Base-by-base conservation (phyloP, 2,888 invertebrate genomes). In the Lathronympha strigana region DNA sequence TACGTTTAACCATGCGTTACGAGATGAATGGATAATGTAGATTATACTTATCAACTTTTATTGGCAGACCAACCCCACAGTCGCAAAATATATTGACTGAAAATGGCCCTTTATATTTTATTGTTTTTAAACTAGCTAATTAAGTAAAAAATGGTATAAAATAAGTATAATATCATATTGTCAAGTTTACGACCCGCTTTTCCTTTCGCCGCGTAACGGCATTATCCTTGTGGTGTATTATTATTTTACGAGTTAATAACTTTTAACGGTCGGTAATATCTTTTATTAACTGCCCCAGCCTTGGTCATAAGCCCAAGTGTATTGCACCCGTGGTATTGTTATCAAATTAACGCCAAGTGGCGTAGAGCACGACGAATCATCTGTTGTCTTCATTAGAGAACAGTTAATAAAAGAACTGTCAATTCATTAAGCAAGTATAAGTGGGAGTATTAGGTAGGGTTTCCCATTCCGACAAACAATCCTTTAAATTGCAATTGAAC, bases 291-390 rank as follows among this genome's bases (percentile, higher is more conserved):
- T 13, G 5, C 36, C 38, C 36, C 23, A 38, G 21, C 43, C 43
- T 57, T 57, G 57, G 57, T 43, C 28, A n/a, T 0, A 8, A 49
- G 31, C 21, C n/a, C 13, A n/a, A 57, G 57, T 57, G 31, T 57
- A 57, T 31, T 45, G 57, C 57, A n/a, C 57, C 55, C 57, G 25
- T 19, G 28, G 54, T 19, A 57, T 57, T 45, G 43, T 57, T 8
- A 31, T 28, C 5, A 19, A 19, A 57, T 31, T 43, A 57, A 4
- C n/a, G 19, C n/a, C 17, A 19, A 17, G 43, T 28, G 28, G 8
- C 3, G 9, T 15, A 36, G 13, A 38, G 23, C 40, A 17, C 17
- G 19, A 40, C 55, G 40, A 55, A 28, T 43, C 31, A 11, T 9
- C 17, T 19, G 6, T 47, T 47, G n/a, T n/a, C n/a, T n/a, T 5